Conservation (phyloP, 2,113 vertebrate genomes). For the Colinus virginianus region DNA sequence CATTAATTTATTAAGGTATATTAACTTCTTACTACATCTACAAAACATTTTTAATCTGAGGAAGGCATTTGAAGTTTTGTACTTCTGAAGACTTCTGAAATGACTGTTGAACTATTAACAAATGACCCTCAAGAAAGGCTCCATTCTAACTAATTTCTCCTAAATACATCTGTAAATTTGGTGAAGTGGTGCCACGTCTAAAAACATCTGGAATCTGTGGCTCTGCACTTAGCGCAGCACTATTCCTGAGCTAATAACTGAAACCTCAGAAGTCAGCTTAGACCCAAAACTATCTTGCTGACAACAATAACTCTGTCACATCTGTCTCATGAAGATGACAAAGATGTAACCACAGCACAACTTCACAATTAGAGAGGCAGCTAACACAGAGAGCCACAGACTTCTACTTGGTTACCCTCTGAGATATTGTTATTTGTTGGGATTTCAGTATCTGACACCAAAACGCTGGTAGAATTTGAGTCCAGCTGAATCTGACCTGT, state of each 20-base stretch:
- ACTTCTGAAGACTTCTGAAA: no score
- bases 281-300: neutral
- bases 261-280: neutral
- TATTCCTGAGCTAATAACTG: neutral
- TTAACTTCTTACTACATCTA: neutral
- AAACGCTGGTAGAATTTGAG: neutral
- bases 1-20: neutral
- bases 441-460: neutral
- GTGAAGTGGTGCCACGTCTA: neutral
- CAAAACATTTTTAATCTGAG: neutral
- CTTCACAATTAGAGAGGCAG: neutral
- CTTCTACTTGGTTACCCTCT: neutral
- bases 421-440: neutral
- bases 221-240: neutral
- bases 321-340: neutral
- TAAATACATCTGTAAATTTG: neutral
- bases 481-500: neutral
- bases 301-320: neutral
- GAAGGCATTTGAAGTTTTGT: neutral
- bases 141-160: neutral
- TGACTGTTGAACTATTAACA: neutral
- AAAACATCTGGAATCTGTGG: neutral
- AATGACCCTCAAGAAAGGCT: neutral
- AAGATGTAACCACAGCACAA: neutral
- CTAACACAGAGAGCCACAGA: neutral